Percentiles rank a stretch among this genome's conserved stretches.
Conservation (phyloP, 2,113 vertebrate species). For the Jacana jacana region DNA sequence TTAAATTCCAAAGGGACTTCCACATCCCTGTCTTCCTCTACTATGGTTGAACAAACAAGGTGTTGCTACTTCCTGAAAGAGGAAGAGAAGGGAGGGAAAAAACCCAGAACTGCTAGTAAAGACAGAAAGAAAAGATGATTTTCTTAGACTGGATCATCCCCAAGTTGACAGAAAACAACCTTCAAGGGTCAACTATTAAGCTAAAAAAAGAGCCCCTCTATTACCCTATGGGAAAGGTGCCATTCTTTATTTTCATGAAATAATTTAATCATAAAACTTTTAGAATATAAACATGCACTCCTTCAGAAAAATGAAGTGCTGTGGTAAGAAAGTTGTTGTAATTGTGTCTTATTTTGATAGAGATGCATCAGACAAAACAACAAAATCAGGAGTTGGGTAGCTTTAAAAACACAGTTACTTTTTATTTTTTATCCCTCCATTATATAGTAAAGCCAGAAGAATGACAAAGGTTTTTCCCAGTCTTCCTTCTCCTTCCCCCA, state of each 20-base stretch:
- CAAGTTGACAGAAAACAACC: not conserved
- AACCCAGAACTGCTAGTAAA: not conserved
- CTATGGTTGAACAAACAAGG: conserved; percentile 39
- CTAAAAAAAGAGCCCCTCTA: not conserved
- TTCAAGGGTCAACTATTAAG: not conserved
- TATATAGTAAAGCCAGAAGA: not conserved
- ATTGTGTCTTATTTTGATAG: not conserved
- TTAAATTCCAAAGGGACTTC: conserved; percentile 35
- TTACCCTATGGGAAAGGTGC: not conserved
- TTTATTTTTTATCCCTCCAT: not conserved
- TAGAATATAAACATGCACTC: not conserved
- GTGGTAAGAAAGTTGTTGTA: not conserved
- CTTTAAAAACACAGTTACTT: not conserved
- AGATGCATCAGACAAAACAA: not conserved
- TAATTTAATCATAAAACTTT: not conserved
- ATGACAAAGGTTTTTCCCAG: not conserved
- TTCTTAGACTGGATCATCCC: not conserved
- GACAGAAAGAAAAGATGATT: not conserved
- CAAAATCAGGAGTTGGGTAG: not conserved
- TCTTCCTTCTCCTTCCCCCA: not conserved
- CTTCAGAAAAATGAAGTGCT: not conserved
- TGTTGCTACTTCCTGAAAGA: conserved; percentile 21
- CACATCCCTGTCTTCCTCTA: conserved; percentile 34
- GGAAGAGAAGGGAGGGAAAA: not conserved
- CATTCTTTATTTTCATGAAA: not conserved